phyloP scores from a whole-genome alignment of 2,797 vertebrate genomes.

The Aselliscus stoliczkanus region DNA sequence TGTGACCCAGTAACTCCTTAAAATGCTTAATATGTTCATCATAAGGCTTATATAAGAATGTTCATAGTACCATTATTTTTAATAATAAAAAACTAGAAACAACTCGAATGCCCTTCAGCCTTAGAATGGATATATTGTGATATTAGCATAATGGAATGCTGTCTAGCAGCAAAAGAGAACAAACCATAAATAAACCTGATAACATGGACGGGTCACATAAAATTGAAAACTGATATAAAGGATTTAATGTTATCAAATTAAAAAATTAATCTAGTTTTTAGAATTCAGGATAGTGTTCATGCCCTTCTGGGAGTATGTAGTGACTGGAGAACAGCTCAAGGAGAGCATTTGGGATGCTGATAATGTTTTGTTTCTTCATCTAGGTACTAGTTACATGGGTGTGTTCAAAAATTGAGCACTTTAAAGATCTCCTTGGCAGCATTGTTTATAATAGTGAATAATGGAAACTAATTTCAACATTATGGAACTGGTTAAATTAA shows the following conservation, averaged over 20 bases:
- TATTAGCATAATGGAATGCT: not conserved
- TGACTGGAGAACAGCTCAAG: not conserved
- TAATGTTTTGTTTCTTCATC: constrained; percentile 27
- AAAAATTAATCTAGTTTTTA: constrained; percentile 1
- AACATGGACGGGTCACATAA: not conserved
- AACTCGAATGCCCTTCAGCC: not conserved
- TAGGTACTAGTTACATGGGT: not conserved
- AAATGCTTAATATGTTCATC: not conserved
- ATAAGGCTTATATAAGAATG: not conserved
- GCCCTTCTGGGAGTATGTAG: not conserved
- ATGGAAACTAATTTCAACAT: constrained; percentile 21
- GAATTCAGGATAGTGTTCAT: not conserved
- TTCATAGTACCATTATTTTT: not conserved
- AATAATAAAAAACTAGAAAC: not conserved
- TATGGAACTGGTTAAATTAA: constrained; percentile 17
- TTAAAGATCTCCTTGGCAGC: not conserved
- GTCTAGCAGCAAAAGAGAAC: not conserved
- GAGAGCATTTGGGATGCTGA: not conserved
- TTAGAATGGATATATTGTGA: not conserved
- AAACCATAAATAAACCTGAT: not conserved
- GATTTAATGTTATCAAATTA: not conserved
- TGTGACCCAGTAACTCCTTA: not conserved
- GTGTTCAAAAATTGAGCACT: constrained; percentile 23
- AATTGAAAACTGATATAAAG: constrained; percentile 22
- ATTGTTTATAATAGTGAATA: constrained; percentile 20